Base-by-base conservation (phyloP, 2,113 vertebrate species). In the Pseudopipra pipra region DNA sequence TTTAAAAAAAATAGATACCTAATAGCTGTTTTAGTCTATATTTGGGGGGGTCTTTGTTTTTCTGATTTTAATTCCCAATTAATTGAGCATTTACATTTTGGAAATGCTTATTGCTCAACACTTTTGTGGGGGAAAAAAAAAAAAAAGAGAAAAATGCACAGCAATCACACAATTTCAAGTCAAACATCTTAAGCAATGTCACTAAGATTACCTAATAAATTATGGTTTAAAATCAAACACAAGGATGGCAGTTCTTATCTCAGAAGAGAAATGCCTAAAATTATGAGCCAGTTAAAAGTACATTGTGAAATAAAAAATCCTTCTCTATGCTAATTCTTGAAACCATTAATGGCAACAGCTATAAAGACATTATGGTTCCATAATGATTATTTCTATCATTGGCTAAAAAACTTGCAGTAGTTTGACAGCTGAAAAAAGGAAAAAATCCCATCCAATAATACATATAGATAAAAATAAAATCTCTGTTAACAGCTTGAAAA, bases 391-490 rank as follows among this genome's bases (percentile, higher is more conserved):
- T 91, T 90, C 59, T 77, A 33, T 73, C 94, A 87, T 6, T 73
- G 58, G 78, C 35, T 44, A 85, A 80, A 92, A 94, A 88, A 35
- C 33, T 54, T 47, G 51, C 19, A 87, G 73, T 17, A 85, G n/a
- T 83, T 31, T 93, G 85, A 82, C 70, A 91, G 62, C 23, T 82
- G 72, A 79, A 61, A 73, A 93, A 87, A 72, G 5, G 7, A 2
- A 12, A 67, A 87, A 76, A 67, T 35, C 0, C 8, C 16, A 65
- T 47, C 62, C 16, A 58, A 28, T 67, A 95, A 87, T 39, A 93
- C 73, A 47, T 37, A 93, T 15, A 74, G 90, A 86, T 71, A 83
- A 95, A 93, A 88, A 85, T 77, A 81, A 93, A 77, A 92, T 81
- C 68, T 54, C n/a, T 33, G 46, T 52, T 81, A 92, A 65, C 28